A percentile compares a stretch with the other conserved stretches of the same genome.
Evolutionary conservation across 2,113 vertebrate genomes (phyloP).

Genomic region (Cyprinodon variegatus): DNA sequence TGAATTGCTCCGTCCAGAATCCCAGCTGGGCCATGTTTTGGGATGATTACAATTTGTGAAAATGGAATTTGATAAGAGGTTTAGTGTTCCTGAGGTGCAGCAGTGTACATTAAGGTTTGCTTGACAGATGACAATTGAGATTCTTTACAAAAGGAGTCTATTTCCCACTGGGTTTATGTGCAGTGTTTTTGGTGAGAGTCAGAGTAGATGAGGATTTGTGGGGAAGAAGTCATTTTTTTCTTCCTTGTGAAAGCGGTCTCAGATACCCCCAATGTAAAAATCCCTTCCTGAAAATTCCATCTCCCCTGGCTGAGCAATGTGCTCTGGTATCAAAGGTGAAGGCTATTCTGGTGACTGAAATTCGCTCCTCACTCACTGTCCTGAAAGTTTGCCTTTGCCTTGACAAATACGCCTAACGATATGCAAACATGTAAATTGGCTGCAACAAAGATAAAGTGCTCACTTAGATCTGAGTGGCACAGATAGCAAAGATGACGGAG

Average conservation of each 20-base stretch:
- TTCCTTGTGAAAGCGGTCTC: conserved; percentile 14
- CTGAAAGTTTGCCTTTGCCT: conserved; percentile 26
- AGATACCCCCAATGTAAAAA: conserved; percentile 4
- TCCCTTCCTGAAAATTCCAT: conserved; percentile 30
- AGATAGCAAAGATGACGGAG: conserved; percentile 66
- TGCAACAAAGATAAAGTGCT: conserved; percentile 44
- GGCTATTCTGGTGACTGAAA: conserved; percentile 59
- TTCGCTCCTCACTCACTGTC: conserved; percentile 17
- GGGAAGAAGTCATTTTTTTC: neutral
- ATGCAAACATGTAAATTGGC: conserved; percentile 70
- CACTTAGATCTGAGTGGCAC: conserved; percentile 69
- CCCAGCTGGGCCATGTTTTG: neutral
- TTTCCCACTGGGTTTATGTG: conserved; percentile 3
- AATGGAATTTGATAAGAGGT: neutral
- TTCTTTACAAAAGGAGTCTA: conserved; percentile 8
- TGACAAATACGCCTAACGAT: conserved; percentile 51
- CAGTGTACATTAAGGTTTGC: neutral
- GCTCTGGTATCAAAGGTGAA: conserved; percentile 66
- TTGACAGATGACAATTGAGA: conserved; percentile 15
- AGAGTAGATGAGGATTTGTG: conserved; percentile 9
- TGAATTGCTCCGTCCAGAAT: neutral
- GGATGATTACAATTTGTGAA: neutral
- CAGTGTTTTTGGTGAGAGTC: neutral
- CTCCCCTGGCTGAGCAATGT: conserved; percentile 48
- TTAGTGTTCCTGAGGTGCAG: neutral